These are phyloP conservation scores for Nautilus pompilius DNA, from an alignment of 1,140 invertebrate genomes.

Conservation along the genomic window DNA sequence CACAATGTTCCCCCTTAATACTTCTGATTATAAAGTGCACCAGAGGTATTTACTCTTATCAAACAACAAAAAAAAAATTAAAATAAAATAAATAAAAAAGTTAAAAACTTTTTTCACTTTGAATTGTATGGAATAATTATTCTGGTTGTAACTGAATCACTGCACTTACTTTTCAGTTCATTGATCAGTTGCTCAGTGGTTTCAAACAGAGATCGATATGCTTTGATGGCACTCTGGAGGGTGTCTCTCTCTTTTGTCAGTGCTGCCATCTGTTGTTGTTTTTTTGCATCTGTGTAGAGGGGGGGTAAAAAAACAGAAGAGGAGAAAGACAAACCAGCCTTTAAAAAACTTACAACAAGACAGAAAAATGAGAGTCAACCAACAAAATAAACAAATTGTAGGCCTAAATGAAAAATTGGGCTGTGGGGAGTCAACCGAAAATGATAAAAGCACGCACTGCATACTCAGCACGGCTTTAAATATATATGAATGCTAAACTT, in stretches of 20 bases:
- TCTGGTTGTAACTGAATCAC: too few relatives aligned
- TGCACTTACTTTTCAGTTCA: conserved; percentile 53
- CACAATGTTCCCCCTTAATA: too few relatives aligned
- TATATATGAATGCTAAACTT: too few relatives aligned
- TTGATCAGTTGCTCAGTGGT: conserved; percentile 47
- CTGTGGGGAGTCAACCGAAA: too few relatives aligned
- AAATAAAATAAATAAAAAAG: not conserved
- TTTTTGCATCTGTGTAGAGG: conserved; percentile 55
- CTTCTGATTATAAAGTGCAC: too few relatives aligned
- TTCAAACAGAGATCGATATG: conserved; percentile 52
- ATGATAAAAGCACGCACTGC: too few relatives aligned
- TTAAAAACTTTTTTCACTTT: not conserved
- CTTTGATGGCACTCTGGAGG: conserved; percentile 39
- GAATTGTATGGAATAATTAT: not conserved
- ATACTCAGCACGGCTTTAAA: too few relatives aligned
- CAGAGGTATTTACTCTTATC: too few relatives aligned
- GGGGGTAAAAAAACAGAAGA: conserved; percentile 19
- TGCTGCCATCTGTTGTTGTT: conserved; percentile 52
- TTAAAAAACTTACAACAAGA: not conserved
- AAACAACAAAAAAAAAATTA: not conserved
- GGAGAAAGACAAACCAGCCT: not conserved
- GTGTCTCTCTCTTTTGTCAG: conserved; percentile 50
- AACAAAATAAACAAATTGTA: not conserved
- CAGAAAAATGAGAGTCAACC: not conserved
- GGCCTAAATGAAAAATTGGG: not conserved